Base-by-base conservation (phyloP, 2,888 invertebrate genomes). In the Stenurella melanura region DNA sequence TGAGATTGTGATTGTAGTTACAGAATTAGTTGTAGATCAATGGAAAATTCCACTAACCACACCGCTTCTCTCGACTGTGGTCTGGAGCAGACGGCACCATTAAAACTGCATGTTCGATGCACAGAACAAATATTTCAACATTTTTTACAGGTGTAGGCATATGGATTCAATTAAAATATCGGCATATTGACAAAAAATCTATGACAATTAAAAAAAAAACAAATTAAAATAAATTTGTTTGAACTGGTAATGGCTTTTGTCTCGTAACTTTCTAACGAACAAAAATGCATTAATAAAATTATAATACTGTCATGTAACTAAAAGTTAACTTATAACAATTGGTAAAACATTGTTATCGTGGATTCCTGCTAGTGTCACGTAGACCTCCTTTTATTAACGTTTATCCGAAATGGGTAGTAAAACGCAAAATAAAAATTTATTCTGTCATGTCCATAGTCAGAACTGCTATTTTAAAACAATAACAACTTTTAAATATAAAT, bases 11-110 rank as follows among this genome's bases (percentile, higher is more conserved):
- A 69, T 57, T 69, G 57, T 69, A 70, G 56, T 38, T 70, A 60
- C 70, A 38, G 56, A 26, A 56, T 68, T 56, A 68, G 60, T 60
- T 60, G 60, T 54, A 42, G 18, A 58, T 60, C 60, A 70, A 70
- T 70, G 70, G 70, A 70, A 70, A 70, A 60, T 70, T 70, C 70
- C 70, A 70, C 34, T 60, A 58, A 60, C 64, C 42, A 30, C 34
- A 60, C 42, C 15, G 19, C 58, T 58, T 58, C 42, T 50, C 50
- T 50, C n/a, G n/a, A 17, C 50, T 50, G 50, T 50, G 50, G 50
- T 50, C 50, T n/a, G 50, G 3, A 50, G 15, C 50, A 50, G 50
- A 50, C 50, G n/a, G 42, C n/a, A 12, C 50, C 50, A 19, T 58
- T 58, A 19, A 21, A 58, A 19, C 21, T 21, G 15, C 18, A 12